Percentiles rank a stretch among this genome's conserved stretches.
phyloP scores from a whole-genome alignment of 1,140 invertebrate genomes.

The Planococcus citri region DNA sequence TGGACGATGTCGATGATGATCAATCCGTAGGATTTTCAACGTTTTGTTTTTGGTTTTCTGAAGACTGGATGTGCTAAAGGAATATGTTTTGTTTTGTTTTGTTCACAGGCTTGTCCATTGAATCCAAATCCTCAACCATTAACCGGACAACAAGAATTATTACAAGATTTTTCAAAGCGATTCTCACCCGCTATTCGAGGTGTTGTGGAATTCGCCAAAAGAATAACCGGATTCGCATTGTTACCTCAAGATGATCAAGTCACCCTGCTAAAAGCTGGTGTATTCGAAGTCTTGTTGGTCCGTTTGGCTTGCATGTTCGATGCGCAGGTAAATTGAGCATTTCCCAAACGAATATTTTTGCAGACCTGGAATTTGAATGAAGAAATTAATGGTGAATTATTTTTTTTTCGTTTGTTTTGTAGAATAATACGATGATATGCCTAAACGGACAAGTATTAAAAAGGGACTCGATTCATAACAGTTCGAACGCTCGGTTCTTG shows the following conservation, averaged over 20 bases:
- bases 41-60: too few relatives aligned
- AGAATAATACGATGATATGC: constrained; percentile 79
- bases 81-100: constrained; percentile 34
- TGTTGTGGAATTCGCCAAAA: constrained; percentile 94
- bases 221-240: constrained; percentile 88
- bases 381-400: not conserved
- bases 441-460: constrained; percentile 83
- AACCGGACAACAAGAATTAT: constrained; percentile 58
- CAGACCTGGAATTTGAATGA: not conserved
- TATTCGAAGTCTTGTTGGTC: constrained; percentile 87
- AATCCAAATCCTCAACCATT: constrained; percentile 81
- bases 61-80: too few relatives aligned
- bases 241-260: constrained; percentile 94
- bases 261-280: constrained; percentile 86
- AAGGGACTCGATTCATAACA: constrained; percentile 75
- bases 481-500: constrained; percentile 81
- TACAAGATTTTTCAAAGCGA: constrained; percentile 81
- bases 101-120: constrained; percentile 84
- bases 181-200: constrained; percentile 92
- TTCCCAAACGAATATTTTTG: not conserved
- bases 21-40: too few relatives aligned
- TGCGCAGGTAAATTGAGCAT: constrained; percentile 41
- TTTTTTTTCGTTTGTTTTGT: constrained; percentile 26
- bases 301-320: constrained; percentile 89
- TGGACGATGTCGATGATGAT: too few relatives aligned